A percentile compares a stretch with the other conserved stretches of the same genome.
These are phyloP conservation scores for Propithecus perrieri DNA, from an alignment of 2,797 vertebrate species.

Conservation along the genomic window DNA sequence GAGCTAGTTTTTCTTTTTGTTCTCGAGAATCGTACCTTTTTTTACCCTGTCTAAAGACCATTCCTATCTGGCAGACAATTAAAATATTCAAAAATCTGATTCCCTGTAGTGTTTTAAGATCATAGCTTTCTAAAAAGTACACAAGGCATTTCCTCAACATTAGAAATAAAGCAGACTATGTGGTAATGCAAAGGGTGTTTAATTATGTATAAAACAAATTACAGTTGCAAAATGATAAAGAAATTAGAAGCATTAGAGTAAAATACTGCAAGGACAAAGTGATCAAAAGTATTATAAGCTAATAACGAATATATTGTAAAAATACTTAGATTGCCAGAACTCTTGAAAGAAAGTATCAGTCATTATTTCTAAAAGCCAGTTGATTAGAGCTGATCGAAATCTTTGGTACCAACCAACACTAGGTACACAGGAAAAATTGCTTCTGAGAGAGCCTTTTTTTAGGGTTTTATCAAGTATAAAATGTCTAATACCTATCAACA, in stretches of 20 bases:
- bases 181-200: constrained; percentile 44
- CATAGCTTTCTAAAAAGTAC: constrained; percentile 13
- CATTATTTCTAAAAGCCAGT: constrained; percentile 12
- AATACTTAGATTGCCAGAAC: neutral
- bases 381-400: neutral
- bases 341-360: neutral
- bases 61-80: constrained; percentile 6
- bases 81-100: constrained; percentile 44
- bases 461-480: constrained; percentile 31
- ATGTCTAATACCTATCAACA: neutral
- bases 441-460: neutral
- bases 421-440: neutral
- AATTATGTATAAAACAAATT: constrained; percentile 68
- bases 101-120: constrained; percentile 41
- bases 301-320: neutral
- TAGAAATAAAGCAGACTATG: constrained; percentile 43
- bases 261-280: neutral
- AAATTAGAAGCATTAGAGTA: constrained; percentile 3
- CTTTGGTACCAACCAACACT: neutral
- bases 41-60: neutral
- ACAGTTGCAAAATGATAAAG: constrained; percentile 23
- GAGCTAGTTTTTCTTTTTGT: constrained; percentile 32
- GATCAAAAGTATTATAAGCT: neutral
- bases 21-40: neutral
- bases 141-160: constrained; percentile 29